Evolutionary conservation across 2,113 vertebrate species (phyloP).

Genomic region (Morone saxatilis): DNA sequence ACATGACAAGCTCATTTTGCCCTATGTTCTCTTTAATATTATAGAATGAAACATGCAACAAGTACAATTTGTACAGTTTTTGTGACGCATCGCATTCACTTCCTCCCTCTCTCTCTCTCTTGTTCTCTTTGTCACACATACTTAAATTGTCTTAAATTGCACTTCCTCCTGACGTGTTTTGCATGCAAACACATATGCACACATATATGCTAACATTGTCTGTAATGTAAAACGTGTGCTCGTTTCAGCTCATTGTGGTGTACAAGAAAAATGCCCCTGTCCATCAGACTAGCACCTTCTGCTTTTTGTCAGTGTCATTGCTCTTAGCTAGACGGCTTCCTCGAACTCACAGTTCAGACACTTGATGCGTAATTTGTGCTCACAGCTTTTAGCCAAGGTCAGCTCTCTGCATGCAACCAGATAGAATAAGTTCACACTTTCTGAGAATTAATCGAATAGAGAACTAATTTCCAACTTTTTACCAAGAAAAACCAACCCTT

Average conservation of each 20-base stretch:
- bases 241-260: constrained; percentile 19
- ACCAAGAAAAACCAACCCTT: too few species aligned
- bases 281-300: not conserved
- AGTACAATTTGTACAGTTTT: too few species aligned
- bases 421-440: not conserved
- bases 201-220: not conserved
- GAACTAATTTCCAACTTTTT: too few species aligned
- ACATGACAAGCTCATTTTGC: too few species aligned
- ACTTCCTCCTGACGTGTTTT: constrained; percentile 41
- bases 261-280: not conserved
- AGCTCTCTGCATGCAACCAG: not conserved
- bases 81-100: too few species aligned
- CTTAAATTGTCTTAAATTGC: constrained; percentile 15
- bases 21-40: too few species aligned
- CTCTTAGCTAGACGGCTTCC: not conserved
- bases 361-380: not conserved
- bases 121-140: not conserved
- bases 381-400: too few species aligned
- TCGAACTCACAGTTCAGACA: not conserved
- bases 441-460: too few species aligned
- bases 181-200: not conserved
- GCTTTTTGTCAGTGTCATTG: not conserved
- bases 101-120: not conserved
- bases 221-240: not conserved
- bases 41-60: too few species aligned